Evolutionary conservation across 2,888 invertebrate species (phyloP), one percentile per base, ranked within the genome.

Genomic region (Tipula confusa): DNA sequence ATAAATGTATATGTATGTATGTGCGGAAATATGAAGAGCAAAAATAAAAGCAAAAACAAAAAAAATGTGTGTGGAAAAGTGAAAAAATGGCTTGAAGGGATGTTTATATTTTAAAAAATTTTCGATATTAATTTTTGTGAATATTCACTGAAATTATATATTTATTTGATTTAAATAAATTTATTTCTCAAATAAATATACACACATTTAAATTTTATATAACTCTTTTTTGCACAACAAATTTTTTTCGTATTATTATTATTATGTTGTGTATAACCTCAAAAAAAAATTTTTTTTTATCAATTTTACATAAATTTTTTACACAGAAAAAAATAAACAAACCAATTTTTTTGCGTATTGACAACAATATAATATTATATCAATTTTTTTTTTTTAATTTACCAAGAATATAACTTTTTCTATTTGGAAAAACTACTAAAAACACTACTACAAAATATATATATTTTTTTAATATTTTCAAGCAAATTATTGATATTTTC

Each of bases 401-500:
- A 24, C 24, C 64, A 64, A 64, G 18, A 64, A 9, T 64, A 64
- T 64, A 64, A 64, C 24, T 64, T 64, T 64, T 64, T 9, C 24
- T 18, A 24, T 64, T n/a, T 64, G 64, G 64, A 64, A 64, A 43
- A 64, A 64, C 64, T 64, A 64, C 64, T 64, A 64, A 64, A 64
- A 64, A 64, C 18, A 64, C 64, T 64, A 64, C 64, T 64, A 64
- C 64, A 64, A 64, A 24, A 64, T 64, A 64, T 64, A 64, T 18
- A 24, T 64, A 33, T n/a, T n/a, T n/a, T n/a, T 64, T 64, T 64
- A 24, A 64, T 64, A 64, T 24, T 64, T 64, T 64, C 64, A 64
- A 64, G 64, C 64, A 64, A 64, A 64, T 24, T 64, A 64, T 64
- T 64, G 64, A 64, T 64, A 64, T 64, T 80, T 79, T 79, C 79